A percentile compares a stretch with the other conserved stretches of the same genome.
Evolutionary conservation across 2,888 invertebrate genomes (phyloP).

Genomic region (Athetis lepigone): DNA sequence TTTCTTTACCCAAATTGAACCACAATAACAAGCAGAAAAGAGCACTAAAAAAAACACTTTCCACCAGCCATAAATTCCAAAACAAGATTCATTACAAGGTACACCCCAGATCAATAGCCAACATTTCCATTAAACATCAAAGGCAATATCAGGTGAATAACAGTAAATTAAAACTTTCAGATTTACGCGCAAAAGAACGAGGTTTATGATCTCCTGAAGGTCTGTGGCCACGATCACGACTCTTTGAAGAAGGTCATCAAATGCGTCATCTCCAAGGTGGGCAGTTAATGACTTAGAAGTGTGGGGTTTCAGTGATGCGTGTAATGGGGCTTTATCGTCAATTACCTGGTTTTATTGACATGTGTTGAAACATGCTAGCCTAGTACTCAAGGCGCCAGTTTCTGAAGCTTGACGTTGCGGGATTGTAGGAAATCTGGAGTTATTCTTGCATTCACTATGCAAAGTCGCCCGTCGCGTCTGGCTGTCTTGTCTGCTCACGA

Average conservation of each 20-base stretch:
- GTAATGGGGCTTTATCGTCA: constrained; percentile 17
- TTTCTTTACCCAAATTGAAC: constrained; percentile 15
- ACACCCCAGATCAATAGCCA: constrained; percentile 35
- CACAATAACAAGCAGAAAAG: constrained; percentile 8
- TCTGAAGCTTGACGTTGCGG: no score
- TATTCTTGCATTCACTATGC: no score
- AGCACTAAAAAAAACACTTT: constrained; percentile 8
- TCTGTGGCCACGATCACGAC: constrained; percentile 86
- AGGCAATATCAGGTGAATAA: constrained; percentile 30
- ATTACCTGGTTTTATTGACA: constrained; percentile 34
- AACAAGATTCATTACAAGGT: constrained; percentile 15
- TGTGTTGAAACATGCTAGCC: no score
- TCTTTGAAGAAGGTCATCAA: constrained; percentile 86
- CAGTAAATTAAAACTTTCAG: constrained; percentile 72
- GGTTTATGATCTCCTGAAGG: constrained; percentile 80
- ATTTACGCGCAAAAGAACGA: constrained; percentile 80
- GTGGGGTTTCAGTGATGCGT: constrained; percentile 7
- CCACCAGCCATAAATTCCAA: background rate
- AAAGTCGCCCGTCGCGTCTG: no score
- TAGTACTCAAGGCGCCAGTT: no score
- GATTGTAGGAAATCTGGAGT: no score
- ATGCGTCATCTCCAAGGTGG: constrained; percentile 87
- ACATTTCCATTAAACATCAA: constrained; percentile 49
- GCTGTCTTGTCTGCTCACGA: no score
- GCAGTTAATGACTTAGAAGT: constrained; percentile 32